phyloP scores from a whole-genome alignment of 2,797 vertebrate species.

The Sebastes alutus region DNA sequence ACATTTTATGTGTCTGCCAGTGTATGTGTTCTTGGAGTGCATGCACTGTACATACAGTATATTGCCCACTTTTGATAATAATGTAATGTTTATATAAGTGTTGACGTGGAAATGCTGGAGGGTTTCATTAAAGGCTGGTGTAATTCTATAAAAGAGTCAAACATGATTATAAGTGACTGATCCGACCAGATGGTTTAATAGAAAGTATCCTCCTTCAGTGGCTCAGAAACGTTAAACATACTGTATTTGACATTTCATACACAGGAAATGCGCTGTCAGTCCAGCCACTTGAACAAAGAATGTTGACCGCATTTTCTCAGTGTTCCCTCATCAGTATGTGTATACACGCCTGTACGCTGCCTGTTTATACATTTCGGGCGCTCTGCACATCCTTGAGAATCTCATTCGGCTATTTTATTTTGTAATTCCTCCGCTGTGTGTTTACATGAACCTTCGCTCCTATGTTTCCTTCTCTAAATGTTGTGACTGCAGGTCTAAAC shows the following conservation, averaged over 20 bases:
- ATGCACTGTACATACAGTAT: not conserved
- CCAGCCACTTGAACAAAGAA: conserved; percentile 54
- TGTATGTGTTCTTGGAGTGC: not conserved
- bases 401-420: conserved; percentile 11
- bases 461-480: conserved; percentile 57
- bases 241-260: conserved; percentile 5
- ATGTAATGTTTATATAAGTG: not conserved
- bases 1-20: conserved; percentile 24
- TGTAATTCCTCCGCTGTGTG: conserved; percentile 22
- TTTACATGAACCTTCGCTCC: conserved; percentile 51
- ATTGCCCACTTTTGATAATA: not conserved
- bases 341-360: conserved; percentile 20
- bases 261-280: conserved; percentile 52
- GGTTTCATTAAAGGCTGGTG: conserved; percentile 15
- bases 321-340: conserved; percentile 38
- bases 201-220: not conserved
- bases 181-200: not conserved
- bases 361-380: conserved; percentile 51
- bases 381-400: conserved; percentile 38
- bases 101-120: not conserved
- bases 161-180: conserved; percentile 9
- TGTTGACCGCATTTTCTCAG: conserved; percentile 44
- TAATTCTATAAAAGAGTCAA: conserved; percentile 8
- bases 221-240: conserved; percentile 15
- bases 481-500: conserved; percentile 73